These are phyloP conservation scores for Eristalis arbustorum DNA, from an alignment of 2,888 invertebrate genomes.

Conservation along the genomic window DNA sequence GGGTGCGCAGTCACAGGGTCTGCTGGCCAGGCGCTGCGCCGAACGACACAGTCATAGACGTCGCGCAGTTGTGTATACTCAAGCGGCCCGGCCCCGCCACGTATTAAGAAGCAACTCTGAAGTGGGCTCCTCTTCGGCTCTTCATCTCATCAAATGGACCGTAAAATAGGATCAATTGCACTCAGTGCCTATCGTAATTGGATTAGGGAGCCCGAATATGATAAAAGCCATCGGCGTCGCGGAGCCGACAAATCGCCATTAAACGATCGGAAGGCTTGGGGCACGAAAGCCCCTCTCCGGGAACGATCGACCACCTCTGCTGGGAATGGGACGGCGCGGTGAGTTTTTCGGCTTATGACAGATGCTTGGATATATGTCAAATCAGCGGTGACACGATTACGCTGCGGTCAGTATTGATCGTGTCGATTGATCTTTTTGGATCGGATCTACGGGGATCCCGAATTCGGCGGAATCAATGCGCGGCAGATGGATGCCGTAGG, in stretches of 20 bases:
- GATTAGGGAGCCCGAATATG: conserved; percentile 53
- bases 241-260: conserved; percentile 61
- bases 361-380: conserved; percentile 69
- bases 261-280: conserved; percentile 21
- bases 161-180: conserved; percentile 70
- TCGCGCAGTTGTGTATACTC: conserved; percentile 31
- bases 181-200: conserved; percentile 65
- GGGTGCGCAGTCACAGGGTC: conserved; percentile 16
- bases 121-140: conserved; percentile 4
- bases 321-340: conserved; percentile 18
- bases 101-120: conserved; percentile 21
- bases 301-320: conserved; percentile 53
- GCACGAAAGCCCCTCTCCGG: not conserved
- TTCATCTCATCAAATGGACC: conserved; percentile 68
- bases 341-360: conserved; percentile 54
- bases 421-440: conserved; percentile 55
- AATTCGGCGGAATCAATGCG: conserved; percentile 27
- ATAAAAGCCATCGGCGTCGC: conserved; percentile 24
- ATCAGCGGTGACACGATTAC: conserved; percentile 61
- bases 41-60: conserved; percentile 53
- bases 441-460: not conserved
- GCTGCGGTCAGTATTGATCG: conserved; percentile 49
- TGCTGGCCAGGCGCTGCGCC: not conserved
- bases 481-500: conserved; percentile 6
- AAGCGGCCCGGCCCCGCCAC: conserved; percentile 20